Conservation (phyloP, 2,113 vertebrate genomes). For the Tragelaphus buxtoni region DNA sequence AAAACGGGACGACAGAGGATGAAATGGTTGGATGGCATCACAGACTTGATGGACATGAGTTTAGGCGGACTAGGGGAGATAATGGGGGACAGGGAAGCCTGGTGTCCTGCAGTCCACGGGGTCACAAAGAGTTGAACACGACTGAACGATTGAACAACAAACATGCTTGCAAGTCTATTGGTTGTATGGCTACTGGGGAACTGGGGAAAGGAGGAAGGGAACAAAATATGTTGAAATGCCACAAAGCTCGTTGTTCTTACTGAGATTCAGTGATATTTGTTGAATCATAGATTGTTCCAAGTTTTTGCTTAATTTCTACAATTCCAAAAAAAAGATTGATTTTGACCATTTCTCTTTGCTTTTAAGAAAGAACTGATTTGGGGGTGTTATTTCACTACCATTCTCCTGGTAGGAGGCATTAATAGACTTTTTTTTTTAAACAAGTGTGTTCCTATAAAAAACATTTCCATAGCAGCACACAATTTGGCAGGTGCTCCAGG, state of each 20-base stretch:
- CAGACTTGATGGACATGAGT: not conserved
- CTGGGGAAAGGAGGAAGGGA: not conserved
- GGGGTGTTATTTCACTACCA: not conserved
- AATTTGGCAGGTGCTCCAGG: not conserved
- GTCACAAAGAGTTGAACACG: not conserved
- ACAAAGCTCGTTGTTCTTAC: not conserved
- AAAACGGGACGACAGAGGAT: not conserved
- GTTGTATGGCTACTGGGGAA: not conserved
- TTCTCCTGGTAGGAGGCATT: not conserved
- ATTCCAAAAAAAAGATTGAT: not conserved
- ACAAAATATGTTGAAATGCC: not conserved
- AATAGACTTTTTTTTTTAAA: not conserved
- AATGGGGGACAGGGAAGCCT: not conserved
- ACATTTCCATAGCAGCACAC: not conserved
- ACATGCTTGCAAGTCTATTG: not conserved
- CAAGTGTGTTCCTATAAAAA: not conserved
- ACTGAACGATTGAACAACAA: not conserved
- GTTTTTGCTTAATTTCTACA: not conserved
- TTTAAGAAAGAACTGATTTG: not conserved
- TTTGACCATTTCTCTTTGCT: not conserved
- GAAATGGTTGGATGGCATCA: not conserved
- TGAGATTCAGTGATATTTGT: not conserved
- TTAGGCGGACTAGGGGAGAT: not conserved
- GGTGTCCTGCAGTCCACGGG: not conserved
- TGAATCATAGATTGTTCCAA: not conserved